These are phyloP conservation scores for Laothoe populi DNA, from an alignment of 2,888 invertebrate genomes.

Conservation along the genomic window DNA sequence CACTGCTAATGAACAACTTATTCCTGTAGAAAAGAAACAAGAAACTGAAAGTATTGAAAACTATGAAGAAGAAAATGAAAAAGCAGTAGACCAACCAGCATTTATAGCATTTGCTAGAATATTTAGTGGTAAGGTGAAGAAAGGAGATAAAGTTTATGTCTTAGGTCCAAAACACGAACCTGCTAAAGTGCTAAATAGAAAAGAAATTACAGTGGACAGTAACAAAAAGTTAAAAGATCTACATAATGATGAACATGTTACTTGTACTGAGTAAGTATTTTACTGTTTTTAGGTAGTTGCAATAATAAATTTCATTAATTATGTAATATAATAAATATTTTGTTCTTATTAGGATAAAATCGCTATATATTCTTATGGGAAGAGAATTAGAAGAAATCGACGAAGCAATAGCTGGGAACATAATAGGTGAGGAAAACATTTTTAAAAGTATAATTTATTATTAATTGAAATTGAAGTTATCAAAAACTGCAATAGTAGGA, in stretches of 20 bases:
- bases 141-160: slow-evolving; percentile 92
- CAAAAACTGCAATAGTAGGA: no score
- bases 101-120: slow-evolving; percentile 97
- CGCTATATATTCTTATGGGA: slow-evolving; percentile 96
- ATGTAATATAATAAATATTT: not conserved
- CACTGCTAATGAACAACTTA: slow-evolving; percentile 45
- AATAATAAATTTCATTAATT: not conserved
- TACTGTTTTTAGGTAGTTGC: slow-evolving; percentile 11
- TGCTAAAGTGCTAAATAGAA: slow-evolving; percentile 75
- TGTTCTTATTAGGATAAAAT: slow-evolving; percentile 83
- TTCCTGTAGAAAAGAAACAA: slow-evolving; percentile 45
- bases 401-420: slow-evolving; percentile 94
- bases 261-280: slow-evolving; percentile 80
- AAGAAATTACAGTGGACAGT: slow-evolving; percentile 72
- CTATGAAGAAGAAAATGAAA: slow-evolving; percentile 69
- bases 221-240: slow-evolving; percentile 85
- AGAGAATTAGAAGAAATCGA: slow-evolving; percentile 93
- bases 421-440: slow-evolving; percentile 86
- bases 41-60: slow-evolving; percentile 57
- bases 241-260: slow-evolving; percentile 87
- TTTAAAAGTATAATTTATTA: slow-evolving; percentile 1
- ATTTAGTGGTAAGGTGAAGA: slow-evolving; percentile 93
- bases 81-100: slow-evolving; percentile 83
- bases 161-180: slow-evolving; percentile 96
- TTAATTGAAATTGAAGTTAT: slow-evolving; percentile 13